Evolutionary conservation across 2,888 invertebrate genomes (phyloP), one percentile per base, ranked within the genome.

Genomic region (Drosophila histrio): DNA sequence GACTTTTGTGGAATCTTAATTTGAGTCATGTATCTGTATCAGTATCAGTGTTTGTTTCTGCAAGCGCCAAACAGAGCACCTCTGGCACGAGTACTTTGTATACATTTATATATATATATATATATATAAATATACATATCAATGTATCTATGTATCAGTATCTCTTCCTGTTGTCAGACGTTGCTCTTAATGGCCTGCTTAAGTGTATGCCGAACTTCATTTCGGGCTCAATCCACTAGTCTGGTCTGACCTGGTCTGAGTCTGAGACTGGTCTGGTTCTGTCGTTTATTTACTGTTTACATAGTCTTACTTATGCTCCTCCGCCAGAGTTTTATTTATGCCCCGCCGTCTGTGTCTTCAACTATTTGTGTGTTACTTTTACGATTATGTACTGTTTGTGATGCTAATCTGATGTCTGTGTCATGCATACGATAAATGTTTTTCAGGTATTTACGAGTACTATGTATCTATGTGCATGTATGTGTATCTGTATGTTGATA

Each of bases 351-450:
- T 60, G 58, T 21, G 17, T 46, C 44, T 53, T 47, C 59, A 62
- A 56, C 36, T 75, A 39, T 67, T 61, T 75, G 72, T 72, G 75
- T 86, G 78, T 82, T 82, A 83, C 77, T 81, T 81, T 87, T 79
- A 83, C 78, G 79, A 81, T 83, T 87, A 83, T 87, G 82, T 83
- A 79, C 88, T 83, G 82, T 87, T 85, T 83, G 82, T 85, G 82
- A 83, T 83, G 87, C 82, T 83, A 83, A 83, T 83, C 82, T 87
- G 79, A 72, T 75, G 85, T 78, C 85, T 78, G 76, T 87, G 82
- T 80, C 82, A 87, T 76, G 82, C 87, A 87, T 82, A 87, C 82
- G 85, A 87, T 87, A 87, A 84, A 84, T 75, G 77, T 41, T 34
- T 56, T 53, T 58, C 72, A 74, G 77, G 58, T 74, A 74, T 75